Base-by-base conservation (phyloP, 23 tunicate genomes). In the Diplosoma virens region DNA sequence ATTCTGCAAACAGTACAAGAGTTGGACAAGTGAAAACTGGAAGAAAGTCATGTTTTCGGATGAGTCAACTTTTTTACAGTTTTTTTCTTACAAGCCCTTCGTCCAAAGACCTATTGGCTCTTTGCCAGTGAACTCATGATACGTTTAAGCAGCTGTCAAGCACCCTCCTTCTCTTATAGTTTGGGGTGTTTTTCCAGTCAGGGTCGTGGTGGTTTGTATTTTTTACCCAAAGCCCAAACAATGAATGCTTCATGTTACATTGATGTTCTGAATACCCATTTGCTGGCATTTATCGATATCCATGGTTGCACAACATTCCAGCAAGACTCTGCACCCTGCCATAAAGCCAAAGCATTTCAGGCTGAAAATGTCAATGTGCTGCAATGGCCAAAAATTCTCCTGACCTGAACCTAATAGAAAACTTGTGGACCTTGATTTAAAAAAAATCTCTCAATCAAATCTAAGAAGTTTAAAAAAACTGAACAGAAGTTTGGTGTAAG, bases 1-100 rank as follows among this genome's bases (percentile, higher is more conserved):
- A n/a, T n/a, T n/a, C n/a, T n/a, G n/a, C 63, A 11, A 20, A 22
- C 63, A 56, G 24, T 56, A 56, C 63, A 56, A 56, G 20, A 25
- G 25, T 20, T 56, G 24, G 63, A 41, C 50, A 41, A 41, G 50
- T 14, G 14, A 41, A 41, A 41, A 41, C 50, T 41, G 50, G 50
- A 41, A 56, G 63, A 56, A 56, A 56, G 63, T 56, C 24, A 56
- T 56, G 63, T 56, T 56, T 56, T 56, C 63, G 21, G 24, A 56
- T 20, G 25, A 56, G 20, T 56, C 63, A 16, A 56, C 63, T 20
- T 56, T 56, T n/a, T 56, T 41, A 41, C 50, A 41, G 50, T 9
- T 41, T 14, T 9, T 14, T 14, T 41, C 14, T 14, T 41, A 14
- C 50, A 41, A 14, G 9, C 14, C 50, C 50, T 14, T 7, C 14